Base-by-base conservation (phyloP, 1,140 invertebrate species). In the Nephila pilipes region DNA sequence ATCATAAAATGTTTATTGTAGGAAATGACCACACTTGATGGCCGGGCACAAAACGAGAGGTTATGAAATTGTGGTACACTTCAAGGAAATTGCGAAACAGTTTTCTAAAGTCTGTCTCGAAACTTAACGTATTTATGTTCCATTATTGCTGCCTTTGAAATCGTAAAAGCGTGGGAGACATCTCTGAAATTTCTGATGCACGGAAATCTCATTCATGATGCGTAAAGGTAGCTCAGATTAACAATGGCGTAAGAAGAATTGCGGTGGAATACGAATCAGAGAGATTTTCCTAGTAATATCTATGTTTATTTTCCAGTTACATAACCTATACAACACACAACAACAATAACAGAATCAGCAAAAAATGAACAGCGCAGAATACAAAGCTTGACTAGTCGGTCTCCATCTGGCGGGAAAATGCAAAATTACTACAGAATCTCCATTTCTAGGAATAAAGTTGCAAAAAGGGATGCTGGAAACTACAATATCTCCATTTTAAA, bases 21-120 rank as follows among this genome's bases (percentile, higher is more conserved):
- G 69, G 69, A 75, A 75, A 75, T 75, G 69, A 75, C 69, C 69
- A 36, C 69, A 75, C 25, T 75, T 75, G 69, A 75, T 75, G 18
- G 69, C 69, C 69, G 29, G 18, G 29, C 14, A 75, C 69, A 75
- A 75, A 75, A 29, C 25, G 69, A 75, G 5, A 32, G 16, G 69
- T 75, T 75, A 75, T 75, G 69, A 75, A 75, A 75, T 75, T 75
- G 69, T 75, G 32, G 29, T 75, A 75, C 32, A 32, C 69, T 75
- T 18, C 25, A 18, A 75, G 69, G 69, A 75, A 75, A 75, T 75
- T 75, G 69, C 69, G 29, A 16, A 75, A 29, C 69, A 14, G 69
- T 75, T 75, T 75, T 75, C 29, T 32, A 75, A 75, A 75, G 69
- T 75, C 69, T 6, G 69, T 75, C 69, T 75, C 69, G 46, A 46